Evolutionary conservation across 2,888 invertebrate species (phyloP), one percentile per base, ranked within the genome.

Genomic region (Stenoptilia bipunctidactyla): DNA sequence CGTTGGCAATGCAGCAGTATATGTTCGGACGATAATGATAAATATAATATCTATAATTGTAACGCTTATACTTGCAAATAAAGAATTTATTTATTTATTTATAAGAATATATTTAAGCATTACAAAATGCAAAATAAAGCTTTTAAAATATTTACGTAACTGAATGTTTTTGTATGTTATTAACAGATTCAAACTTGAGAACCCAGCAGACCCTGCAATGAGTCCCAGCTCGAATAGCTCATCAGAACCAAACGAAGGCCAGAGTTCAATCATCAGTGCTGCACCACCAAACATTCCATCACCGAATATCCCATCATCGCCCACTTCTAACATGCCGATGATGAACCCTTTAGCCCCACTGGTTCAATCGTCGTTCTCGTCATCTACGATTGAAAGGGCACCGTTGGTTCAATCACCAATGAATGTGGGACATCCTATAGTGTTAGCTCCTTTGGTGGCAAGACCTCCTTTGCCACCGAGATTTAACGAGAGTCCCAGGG

Each of bases 171-270:
- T n/a, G n/a, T n/a, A n/a, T n/a, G 9, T 37, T 12, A 13, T 40
- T 54, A 55, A 4, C 66, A 80, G 80, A 51, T 80, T 80, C 49
- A 76, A 76, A 50, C 49, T 80, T 1, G 80, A 79, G 45, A 71
- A 67, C 27, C 48, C 72, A 0, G 70, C 72, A 1, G 84, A 75
- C 37, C 67, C 77, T 1, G 77, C 77, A 1, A 54, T 82, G n/a
- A 84, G 84, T 46, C 83, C 84, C 0, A 79, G 83, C 0, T 84
- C 85, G 0, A 83, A 85, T 48, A 83, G 83, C 42, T 84, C 84
- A 0, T 85, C 84, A 0, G 84, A 84, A 48, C 76, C 70, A 37
- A 80, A 79, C 46, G 84, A 83, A 10, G 76, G 66, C 2, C 80
- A 77, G 44, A 77, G 76, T 38, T 82, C 82, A 4, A 80, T 84